These are phyloP conservation scores for Tuberolachnus salignus DNA, from an alignment of 2,888 invertebrate genomes.

Conservation along the genomic window DNA sequence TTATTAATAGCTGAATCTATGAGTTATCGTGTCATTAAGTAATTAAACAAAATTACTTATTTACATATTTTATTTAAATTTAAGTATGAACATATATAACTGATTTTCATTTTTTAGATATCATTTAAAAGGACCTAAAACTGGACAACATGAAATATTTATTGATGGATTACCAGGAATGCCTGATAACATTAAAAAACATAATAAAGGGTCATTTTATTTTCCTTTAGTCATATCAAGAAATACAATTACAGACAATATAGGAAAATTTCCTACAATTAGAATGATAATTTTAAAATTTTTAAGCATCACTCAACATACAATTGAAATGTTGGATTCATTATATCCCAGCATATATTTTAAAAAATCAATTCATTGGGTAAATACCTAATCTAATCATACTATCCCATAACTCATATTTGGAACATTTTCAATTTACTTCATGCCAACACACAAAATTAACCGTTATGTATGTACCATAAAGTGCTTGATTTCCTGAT, in stretches of 20 bases:
- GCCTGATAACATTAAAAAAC: conserved; percentile 69
- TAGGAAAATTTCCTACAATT: conserved; percentile 56
- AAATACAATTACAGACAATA: conserved; percentile 60
- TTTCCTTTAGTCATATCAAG: conserved; percentile 69
- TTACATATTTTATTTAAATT: background rate
- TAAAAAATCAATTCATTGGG: conserved; percentile 58
- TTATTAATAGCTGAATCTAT: conserved; percentile 79
- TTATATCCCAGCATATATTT: conserved; percentile 51
- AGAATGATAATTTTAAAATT: conserved; percentile 55
- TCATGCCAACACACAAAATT: no score
- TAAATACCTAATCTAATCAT: conserved; percentile 40
- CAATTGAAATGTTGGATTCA: conserved; percentile 41
- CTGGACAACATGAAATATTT: conserved; percentile 80
- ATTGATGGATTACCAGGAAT: conserved; percentile 78
- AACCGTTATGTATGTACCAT: no score
- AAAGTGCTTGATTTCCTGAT: no score
- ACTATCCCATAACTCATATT: no score
- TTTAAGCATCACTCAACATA: conserved; percentile 45
- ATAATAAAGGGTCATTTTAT: conserved; percentile 72
- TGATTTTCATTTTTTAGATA: conserved; percentile 65
- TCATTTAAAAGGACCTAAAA: conserved; percentile 79
- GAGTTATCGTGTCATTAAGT: conserved; percentile 72
- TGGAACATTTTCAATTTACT: no score
- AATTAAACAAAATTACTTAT: conserved; percentile 44
- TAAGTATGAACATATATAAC: background rate